A percentile compares a stretch with the other conserved stretches of the same genome.
Conservation (phyloP, 37 sponge, comb jelly and placozoan genomes). For the Bolinopsis microptera region DNA sequence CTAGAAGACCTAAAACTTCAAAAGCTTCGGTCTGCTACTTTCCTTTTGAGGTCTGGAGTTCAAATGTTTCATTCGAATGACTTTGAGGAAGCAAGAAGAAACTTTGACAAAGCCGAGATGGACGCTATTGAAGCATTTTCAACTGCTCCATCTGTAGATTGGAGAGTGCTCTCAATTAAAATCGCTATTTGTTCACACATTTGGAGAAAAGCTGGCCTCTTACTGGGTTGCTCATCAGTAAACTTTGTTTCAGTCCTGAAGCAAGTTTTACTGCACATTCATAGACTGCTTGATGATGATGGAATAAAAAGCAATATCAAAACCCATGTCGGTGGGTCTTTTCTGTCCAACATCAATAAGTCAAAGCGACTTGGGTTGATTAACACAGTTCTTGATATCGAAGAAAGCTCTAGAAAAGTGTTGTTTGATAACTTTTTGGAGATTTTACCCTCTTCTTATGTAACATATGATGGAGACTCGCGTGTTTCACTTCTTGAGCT, state of each 20-base stretch:
- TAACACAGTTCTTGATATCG: neutral
- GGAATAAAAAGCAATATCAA: conserved; percentile 3
- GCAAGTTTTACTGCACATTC: neutral
- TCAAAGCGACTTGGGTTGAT: neutral
- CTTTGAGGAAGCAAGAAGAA: conserved; percentile 4
- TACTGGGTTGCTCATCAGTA: neutral
- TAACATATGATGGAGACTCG: neutral
- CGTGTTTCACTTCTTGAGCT: neutral
- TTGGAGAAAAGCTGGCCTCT: neutral
- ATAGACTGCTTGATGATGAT: conserved; percentile 20
- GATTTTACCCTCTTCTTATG: conserved; percentile 13
- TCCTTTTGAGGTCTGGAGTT: neutral
- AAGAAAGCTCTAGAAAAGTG: neutral
- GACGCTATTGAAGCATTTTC: conserved; percentile 51
- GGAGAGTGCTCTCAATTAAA: conserved; percentile 4
- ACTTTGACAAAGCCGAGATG: conserved; percentile 50
- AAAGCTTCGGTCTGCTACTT: conserved; percentile 29
- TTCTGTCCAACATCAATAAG: neutral
- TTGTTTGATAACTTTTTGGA: conserved; percentile 52
- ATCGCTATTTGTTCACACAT: neutral
- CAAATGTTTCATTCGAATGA: conserved; percentile 29
- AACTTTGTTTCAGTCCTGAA: neutral
- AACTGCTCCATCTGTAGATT: conserved; percentile 1
- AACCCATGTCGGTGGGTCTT: neutral
- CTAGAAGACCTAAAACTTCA: conserved; percentile 24